Conservation (phyloP, 64 coral and sea anemone genomes). For the Catalaphyllia jardinei region DNA sequence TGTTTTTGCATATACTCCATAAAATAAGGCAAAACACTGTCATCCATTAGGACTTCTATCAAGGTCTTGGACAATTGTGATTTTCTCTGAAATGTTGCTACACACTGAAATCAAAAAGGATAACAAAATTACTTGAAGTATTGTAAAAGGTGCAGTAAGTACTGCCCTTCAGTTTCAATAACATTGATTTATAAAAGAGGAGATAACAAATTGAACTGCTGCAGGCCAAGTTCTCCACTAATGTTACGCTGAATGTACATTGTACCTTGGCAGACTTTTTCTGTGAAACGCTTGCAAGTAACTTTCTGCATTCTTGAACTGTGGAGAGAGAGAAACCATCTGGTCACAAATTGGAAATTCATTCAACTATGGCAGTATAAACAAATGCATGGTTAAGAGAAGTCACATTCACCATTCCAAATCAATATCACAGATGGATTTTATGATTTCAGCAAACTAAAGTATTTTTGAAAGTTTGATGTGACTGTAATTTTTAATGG, state of each 20-base stretch:
- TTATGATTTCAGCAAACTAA: no score
- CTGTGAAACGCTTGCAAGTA: conserved; percentile 14
- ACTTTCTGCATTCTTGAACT: conserved; percentile 51
- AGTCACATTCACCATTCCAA: no score
- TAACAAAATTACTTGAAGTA: background rate
- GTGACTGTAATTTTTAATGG: no score
- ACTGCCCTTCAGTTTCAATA: background rate
- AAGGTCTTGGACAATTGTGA: conserved; percentile 88
- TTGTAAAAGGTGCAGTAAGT: background rate
- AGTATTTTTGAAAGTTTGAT: no score
- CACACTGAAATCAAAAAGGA: conserved; percentile 70
- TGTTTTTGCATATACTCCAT: conserved; percentile 97
- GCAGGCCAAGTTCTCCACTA: no score
- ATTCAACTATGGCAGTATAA: no score
- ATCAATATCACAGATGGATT: no score
- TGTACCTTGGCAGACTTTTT: conserved; percentile 44
- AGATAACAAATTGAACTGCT: no score
- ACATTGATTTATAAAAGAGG: no score
- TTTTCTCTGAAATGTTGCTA: conserved; percentile 85
- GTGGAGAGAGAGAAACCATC: background rate
- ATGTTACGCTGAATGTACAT: background rate
- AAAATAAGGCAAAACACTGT: conserved; percentile 88
- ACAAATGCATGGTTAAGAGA: no score
- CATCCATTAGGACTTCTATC: conserved; percentile 82
- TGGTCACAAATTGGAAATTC: no score